Evolutionary conservation across 53 echinoderm and acorn worm genomes (phyloP), one percentile per base, ranked within the genome.

Genomic region (Hippasteria phrygiana): DNA sequence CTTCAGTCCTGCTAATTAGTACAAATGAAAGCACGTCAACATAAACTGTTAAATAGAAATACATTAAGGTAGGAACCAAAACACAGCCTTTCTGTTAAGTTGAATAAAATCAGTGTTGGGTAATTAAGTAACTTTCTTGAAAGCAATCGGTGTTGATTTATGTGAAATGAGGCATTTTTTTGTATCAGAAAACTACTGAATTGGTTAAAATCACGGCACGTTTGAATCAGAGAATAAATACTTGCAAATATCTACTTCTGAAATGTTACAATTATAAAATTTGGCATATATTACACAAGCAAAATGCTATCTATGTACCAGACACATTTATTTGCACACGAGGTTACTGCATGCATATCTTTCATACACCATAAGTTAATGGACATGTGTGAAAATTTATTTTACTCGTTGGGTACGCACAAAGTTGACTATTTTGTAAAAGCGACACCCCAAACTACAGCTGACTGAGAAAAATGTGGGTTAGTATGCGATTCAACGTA

Each of bases 141-240:
- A 51, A 51, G 51, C 51, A 51, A 51, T 51, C 51, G 9, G 51
- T 51, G 20, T 51, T 16, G 13, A 11, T 3, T 51, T 51, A 16
- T 16, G 51, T n/a, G n/a, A n/a, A n/a, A n/a, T n/a, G n/a, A n/a
- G n/a, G n/a, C n/a, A n/a, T n/a, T n/a, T n/a, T n/a, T n/a, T n/a
- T n/a, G n/a, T n/a, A 59, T 54, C 18, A 16, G 13, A 54, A 54
- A 1, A 54, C 20, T 16, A 3, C 14, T 16, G 17, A 54, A 24
- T 24, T 20, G 20, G 22, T 59, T 59, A 5, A 45, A 45, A 20
- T 2, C n/a, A 26, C 51, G 27, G 47, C 46, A 29, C n/a, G n/a
- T 75, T 74, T 46, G 46, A 50, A 50, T 47, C 75, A 48, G 45
- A 11, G 48, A 46, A 75, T 75, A 75, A 75, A 75, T 75, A 75